Conservation (phyloP, 2,888 invertebrate genomes). For the Amaurobius ferox region DNA sequence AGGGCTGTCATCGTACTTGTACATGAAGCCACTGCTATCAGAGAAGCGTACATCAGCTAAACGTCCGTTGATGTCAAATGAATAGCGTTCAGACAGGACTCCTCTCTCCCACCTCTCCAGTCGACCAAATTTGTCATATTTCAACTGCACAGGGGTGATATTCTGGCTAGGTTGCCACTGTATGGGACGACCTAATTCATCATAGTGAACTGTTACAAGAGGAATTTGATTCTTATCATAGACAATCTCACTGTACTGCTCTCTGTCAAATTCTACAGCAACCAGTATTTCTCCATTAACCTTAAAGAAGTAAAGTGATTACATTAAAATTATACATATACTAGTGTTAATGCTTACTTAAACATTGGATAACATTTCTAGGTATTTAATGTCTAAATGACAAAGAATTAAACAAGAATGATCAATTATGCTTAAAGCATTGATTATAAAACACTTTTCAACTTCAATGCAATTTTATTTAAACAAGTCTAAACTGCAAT, state of each 20-base stretch:
- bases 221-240: constrained; percentile 90
- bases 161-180: constrained; percentile 84
- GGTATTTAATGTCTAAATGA: too few relatives aligned
- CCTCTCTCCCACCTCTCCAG: constrained; percentile 96
- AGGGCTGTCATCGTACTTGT: constrained; percentile 89
- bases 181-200: constrained; percentile 92
- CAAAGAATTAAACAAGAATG: too few relatives aligned
- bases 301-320: constrained; percentile 78
- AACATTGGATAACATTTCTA: too few relatives aligned
- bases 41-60: constrained; percentile 91
- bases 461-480: too few relatives aligned
- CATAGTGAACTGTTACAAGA: constrained; percentile 90
- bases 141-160: constrained; percentile 89
- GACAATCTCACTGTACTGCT: constrained; percentile 91
- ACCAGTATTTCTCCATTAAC: constrained; percentile 93
- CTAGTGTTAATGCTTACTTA: too few relatives aligned
- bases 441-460: too few relatives aligned
- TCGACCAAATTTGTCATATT: constrained; percentile 87
- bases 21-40: constrained; percentile 89
- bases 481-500: too few relatives aligned
- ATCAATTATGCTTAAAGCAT: too few relatives aligned
- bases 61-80: constrained; percentile 91
- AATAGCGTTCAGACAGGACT: constrained; percentile 81
- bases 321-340: too few relatives aligned
- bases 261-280: constrained; percentile 94